Conservation (phyloP, 2,797 vertebrate genomes). For the Malurus leucopterus region DNA sequence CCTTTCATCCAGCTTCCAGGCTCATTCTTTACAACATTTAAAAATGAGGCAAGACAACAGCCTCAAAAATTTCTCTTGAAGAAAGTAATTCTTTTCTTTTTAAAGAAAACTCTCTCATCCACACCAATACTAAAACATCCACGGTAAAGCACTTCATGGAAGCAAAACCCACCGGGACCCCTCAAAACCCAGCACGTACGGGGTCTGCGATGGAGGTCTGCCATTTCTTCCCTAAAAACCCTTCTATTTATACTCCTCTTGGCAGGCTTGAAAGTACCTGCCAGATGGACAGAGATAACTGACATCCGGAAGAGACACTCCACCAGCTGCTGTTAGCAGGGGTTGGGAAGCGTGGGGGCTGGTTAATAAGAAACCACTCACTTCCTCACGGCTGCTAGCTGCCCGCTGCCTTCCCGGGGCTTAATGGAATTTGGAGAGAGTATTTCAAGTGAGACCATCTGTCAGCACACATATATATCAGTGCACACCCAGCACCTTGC, state of each 20-base stretch:
- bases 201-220: background rate
- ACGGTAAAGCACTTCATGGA: background rate
- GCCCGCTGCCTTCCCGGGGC: background rate
- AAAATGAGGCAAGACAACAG: background rate
- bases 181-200: background rate
- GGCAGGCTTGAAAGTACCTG: constrained; percentile 34
- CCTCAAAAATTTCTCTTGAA: background rate
- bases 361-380: constrained; percentile 47
- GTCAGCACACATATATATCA: constrained; percentile 6
- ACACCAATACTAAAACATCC: background rate
- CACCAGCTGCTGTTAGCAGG: constrained; percentile 38
- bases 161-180: background rate
- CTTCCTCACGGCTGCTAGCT: background rate
- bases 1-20: background rate
- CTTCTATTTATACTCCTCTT: constrained; percentile 13
- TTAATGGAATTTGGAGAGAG: constrained; percentile 43
- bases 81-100: background rate
- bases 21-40: background rate
- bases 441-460: constrained; percentile 34
- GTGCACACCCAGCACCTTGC: background rate
- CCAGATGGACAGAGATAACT: constrained; percentile 50
- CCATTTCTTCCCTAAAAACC: background rate
- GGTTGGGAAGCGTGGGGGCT: background rate
- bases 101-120: background rate
- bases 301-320: constrained; percentile 23